Evolutionary conservation across 2,113 vertebrate genomes (phyloP), one percentile per base, ranked within the genome.

Genomic region (Thomomys bottae): DNA sequence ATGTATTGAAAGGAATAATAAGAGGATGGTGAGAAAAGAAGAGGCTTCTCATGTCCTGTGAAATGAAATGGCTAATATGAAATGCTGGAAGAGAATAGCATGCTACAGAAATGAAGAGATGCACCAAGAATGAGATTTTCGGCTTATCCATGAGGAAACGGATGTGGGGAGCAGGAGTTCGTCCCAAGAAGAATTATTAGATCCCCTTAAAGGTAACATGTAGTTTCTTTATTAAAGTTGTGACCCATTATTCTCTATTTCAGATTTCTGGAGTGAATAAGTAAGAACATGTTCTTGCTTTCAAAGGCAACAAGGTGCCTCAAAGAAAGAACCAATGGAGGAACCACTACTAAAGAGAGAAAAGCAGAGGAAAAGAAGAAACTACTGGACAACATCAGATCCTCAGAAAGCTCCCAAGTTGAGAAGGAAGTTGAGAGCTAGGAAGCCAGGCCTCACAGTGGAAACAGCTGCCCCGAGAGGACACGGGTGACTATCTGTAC

Each of bases 401-500:
- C 36, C 59, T 73, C n/a, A 11, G 57, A 75, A 61, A 40, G 36
- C 26, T 36, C 78, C 49, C 66, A 54, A 5, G 40, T 18, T 2
- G 1, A 89, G 49, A n/a, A 67, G 63, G 71, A 57, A 57, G 38
- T 66, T 23, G 23, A 34, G 38, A 64, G 36, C 6, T 28, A 45
- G 66, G 61, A 30, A 88, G 34, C 28, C 71, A 38, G 49, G 83
- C 49, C 81, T 73, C 70, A 18, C 6, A 5, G 36, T 1, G 6
- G 10, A 30, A 14, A 20, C 67, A 54, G 67, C n/a, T 12, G 72
- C 34, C 63, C 6, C 15, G 45, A 40, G 68, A 85, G 66, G 36
- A 34, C 73, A 32, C 23, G 34, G 26, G 42, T 3, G 78, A 24
- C 81, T 57, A 5, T n/a, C 61, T 57, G 87, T 98, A 99, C 99